These are phyloP conservation scores for Coccyzus lansbergi DNA, from an alignment of 2,797 vertebrate genomes.

Conservation along the genomic window DNA sequence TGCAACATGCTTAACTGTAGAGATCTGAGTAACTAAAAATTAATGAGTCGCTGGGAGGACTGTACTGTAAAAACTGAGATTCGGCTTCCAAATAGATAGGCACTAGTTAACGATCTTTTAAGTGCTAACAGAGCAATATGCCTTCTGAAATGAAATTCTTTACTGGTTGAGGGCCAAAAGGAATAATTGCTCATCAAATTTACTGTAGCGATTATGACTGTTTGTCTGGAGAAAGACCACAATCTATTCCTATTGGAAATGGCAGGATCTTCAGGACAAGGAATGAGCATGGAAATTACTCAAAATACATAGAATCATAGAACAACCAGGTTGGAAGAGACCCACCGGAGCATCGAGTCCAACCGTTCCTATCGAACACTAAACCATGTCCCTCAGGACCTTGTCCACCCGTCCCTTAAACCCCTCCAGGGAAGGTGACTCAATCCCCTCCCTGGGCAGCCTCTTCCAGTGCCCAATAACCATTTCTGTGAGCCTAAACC, in stretches of 20 bases:
- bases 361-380: too few species aligned
- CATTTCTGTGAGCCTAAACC: too few species aligned
- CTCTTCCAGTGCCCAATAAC: too few species aligned
- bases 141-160: background rate
- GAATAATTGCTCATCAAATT: background rate
- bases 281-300: background rate
- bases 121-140: background rate
- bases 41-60: background rate
- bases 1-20: background rate
- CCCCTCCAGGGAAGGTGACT: too few species aligned
- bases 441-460: too few species aligned
- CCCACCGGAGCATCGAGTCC: too few species aligned
- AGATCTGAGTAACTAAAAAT: background rate
- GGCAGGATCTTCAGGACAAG: background rate
- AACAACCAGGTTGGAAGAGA: too few species aligned
- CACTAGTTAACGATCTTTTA: background rate
- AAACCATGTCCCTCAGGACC: too few species aligned
- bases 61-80: background rate
- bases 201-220: background rate
- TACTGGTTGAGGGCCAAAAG: background rate
- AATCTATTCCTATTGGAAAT: background rate
- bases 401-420: too few species aligned
- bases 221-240: background rate
- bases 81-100: background rate
- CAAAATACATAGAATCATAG: background rate